phyloP scores from a whole-genome alignment of 2,888 invertebrate species.

The Drosophila melanocephala region DNA sequence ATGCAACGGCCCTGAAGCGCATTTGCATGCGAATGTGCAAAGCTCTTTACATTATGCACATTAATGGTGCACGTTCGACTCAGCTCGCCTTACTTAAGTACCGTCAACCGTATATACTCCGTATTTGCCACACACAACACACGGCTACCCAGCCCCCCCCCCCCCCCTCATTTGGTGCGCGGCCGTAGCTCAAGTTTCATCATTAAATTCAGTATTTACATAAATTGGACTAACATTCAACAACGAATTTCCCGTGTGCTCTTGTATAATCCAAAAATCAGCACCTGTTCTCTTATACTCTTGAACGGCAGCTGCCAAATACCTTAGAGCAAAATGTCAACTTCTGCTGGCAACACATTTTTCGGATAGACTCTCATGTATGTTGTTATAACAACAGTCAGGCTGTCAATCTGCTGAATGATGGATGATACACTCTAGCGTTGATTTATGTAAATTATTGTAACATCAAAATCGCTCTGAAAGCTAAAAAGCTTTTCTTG shows the following conservation, averaged over 20 bases:
- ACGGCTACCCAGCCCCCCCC: not conserved
- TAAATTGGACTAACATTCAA: not conserved
- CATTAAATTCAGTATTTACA: not conserved
- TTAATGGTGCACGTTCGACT: slow-evolving; percentile 40
- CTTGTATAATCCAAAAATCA: not conserved
- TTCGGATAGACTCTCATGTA: not conserved
- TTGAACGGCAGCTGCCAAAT: not conserved
- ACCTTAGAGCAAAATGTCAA: not conserved
- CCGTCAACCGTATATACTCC: not conserved
- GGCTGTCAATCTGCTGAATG: not conserved
- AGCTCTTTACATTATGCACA: slow-evolving; percentile 49
- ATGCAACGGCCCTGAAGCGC: slow-evolving; percentile 31
- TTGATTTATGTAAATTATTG: not conserved
- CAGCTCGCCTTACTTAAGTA: slow-evolving; percentile 5
- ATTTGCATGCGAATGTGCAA: slow-evolving; percentile 55
- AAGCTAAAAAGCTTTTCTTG: not conserved
- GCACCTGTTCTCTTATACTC: not conserved
- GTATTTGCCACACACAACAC: not conserved
- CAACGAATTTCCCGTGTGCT: not conserved
- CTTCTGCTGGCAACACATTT: not conserved
- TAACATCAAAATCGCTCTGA: not conserved
- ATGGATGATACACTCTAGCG: not conserved
- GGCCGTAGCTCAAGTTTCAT: not conserved
- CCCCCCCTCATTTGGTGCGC: not conserved
- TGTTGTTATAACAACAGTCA: not conserved